A percentile compares a stretch with the other conserved stretches of the same genome.
Conservation (phyloP, 2,113 vertebrate genomes). For the Guaruba guarouba region DNA sequence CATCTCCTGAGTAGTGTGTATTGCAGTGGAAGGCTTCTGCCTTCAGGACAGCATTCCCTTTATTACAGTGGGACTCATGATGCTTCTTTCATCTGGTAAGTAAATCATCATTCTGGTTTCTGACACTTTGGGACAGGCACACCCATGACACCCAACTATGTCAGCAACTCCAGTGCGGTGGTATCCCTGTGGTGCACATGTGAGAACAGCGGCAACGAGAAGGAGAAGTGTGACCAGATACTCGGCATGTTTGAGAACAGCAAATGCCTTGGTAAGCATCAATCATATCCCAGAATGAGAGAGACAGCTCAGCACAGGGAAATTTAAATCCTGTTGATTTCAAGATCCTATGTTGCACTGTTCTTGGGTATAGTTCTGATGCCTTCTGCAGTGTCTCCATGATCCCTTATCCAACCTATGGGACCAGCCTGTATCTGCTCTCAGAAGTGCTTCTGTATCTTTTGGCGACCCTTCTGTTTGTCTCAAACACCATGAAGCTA, state of each 20-base stretch:
- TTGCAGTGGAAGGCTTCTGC: not conserved
- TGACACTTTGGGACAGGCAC: conserved; percentile 80
- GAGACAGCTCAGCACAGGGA: not conserved
- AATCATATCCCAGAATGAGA: not conserved
- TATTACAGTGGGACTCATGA: not conserved
- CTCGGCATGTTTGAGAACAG: conserved; percentile 85
- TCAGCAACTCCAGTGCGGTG: conserved; percentile 83
- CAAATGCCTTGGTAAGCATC: conserved; percentile 88
- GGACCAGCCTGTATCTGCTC: not conserved
- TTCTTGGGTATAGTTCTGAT: not conserved
- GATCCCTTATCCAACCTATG: not conserved
- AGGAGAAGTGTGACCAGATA: conserved; percentile 83
- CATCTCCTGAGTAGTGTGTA: not conserved
- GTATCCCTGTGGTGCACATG: conserved; percentile 92
- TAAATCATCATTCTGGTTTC: conserved; percentile 17
- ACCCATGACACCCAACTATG: conserved; percentile 90
- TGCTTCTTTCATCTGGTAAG: not conserved
- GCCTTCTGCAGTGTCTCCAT: not conserved
- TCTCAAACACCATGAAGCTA: not conserved
- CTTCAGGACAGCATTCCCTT: not conserved
- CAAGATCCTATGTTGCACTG: not conserved
- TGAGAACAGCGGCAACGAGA: conserved; percentile 83
- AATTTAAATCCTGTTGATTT: not conserved
- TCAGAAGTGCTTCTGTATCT: not conserved
- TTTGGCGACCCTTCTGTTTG: not conserved